Base-by-base conservation (phyloP, 2,797 vertebrate genomes). In the Helostoma temminkii region DNA sequence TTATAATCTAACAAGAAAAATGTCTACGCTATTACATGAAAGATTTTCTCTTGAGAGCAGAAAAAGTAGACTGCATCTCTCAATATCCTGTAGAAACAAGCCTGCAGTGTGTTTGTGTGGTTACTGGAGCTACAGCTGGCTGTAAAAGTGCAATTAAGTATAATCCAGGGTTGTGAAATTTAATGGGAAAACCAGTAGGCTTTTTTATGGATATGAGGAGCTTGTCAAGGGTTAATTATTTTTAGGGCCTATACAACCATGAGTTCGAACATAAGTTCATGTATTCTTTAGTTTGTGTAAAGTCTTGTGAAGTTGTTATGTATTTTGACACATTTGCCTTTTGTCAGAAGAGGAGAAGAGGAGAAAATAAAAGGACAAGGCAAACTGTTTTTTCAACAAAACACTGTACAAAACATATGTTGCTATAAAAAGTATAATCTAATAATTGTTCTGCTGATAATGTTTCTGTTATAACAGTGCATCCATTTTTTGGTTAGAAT, bases 71-170 rank as follows among this genome's bases (percentile, higher is more conserved):
- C 26, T 50, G 26, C 42, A 45, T 71, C 32, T 46, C 37, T 37
- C 67, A 57, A 64, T 46, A 56, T 58, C 43, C 26, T 0, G 1
- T 41, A 59, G 34, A 71, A 81, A 83, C 59, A 68, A 46, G 60
- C 59, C 43, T 1, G 2, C 18, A 0, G 59, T 74, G 61, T 54
- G 55, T 52, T 70, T 72, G 68, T 73, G 61, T 78, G 53, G 42
- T 42, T 57, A 56, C 7, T 12, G 62, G 60, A 64, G 67, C 39
- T 73, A 52, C 63, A 76, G 66, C 37, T 41, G 16, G 15, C 16
- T 22, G 46, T 66, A 71, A 67, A 82, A 71, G 57, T 61, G 37
- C 70, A 80, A 75, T 79, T 65, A 82, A 32, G 48, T 21, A 50
- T 70, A 65, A 74, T 68, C 71, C 67, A 62, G 43, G 46, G 26